Evolutionary conservation across 2,113 vertebrate genomes (phyloP).

Genomic region (Xerus inauris): DNA sequence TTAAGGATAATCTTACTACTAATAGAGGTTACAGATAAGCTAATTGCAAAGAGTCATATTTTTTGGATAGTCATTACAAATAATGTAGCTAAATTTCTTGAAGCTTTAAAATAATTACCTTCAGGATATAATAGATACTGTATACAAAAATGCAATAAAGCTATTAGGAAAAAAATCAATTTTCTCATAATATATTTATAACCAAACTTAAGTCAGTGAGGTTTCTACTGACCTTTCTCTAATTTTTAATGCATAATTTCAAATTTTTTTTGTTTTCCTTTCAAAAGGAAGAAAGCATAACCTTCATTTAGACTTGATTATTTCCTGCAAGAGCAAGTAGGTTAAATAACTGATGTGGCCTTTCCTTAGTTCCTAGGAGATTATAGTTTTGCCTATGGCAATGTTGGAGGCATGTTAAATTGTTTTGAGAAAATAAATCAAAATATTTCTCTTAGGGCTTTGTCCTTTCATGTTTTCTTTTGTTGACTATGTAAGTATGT

Average conservation of each 20-base stretch:
- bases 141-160: neutral
- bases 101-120: neutral
- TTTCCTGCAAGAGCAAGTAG: neutral
- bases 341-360: neutral
- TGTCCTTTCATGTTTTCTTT: neutral
- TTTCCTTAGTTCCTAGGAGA: neutral
- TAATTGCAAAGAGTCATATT: neutral
- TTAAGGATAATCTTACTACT: neutral
- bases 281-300: neutral
- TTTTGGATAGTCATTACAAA: neutral
- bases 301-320: conserved; percentile 25
- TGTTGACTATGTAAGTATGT: neutral
- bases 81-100: neutral
- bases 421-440: neutral
- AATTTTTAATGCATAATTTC: conserved; percentile 6
- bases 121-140: neutral
- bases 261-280: neutral
- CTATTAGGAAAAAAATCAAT: neutral
- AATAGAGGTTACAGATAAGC: neutral
- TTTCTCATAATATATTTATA: conserved; percentile 21
- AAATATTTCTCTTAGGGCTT: neutral
- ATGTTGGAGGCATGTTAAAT: neutral
- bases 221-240: neutral
- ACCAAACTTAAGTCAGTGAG: neutral
- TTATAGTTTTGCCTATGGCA: neutral